These are phyloP conservation scores for Julus scanicus DNA, from an alignment of 2,888 invertebrate species.

Conservation along the genomic window DNA sequence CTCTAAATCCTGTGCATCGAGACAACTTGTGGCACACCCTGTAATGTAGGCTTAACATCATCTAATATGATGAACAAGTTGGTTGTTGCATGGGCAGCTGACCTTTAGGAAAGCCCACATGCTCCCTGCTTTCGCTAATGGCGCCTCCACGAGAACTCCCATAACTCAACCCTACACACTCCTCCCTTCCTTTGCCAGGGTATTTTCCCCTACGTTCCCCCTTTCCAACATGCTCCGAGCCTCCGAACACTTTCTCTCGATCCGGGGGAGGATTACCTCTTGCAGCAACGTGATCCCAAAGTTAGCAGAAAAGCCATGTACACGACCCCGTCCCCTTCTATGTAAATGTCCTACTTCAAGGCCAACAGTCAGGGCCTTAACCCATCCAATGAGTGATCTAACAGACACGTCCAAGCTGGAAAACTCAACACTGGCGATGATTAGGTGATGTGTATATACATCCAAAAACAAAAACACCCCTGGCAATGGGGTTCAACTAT, in stretches of 20 bases:
- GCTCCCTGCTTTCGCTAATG: background rate
- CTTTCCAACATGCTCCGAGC: background rate
- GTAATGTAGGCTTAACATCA: background rate
- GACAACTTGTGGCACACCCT: background rate
- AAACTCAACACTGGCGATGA: background rate
- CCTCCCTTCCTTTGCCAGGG: background rate
- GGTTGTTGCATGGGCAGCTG: background rate
- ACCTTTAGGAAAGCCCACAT: conserved; percentile 23
- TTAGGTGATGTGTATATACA: background rate
- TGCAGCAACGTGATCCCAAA: conserved; percentile 27
- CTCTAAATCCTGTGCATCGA: no score
- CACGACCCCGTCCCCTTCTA: conserved; percentile 21
- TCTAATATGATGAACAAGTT: background rate
- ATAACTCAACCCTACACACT: background rate
- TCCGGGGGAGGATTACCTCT: conserved; percentile 27
- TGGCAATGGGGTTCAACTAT: no score
- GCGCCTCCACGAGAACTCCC: background rate
- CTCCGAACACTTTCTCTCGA: conserved; percentile 3
- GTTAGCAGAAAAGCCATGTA: conserved; percentile 28
- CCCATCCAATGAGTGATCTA: conserved; percentile 7
- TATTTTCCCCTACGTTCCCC: background rate
- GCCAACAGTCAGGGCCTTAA: conserved; percentile 33
- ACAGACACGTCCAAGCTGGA: background rate
- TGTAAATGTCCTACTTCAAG: conserved; percentile 28
- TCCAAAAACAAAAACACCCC: background rate